phyloP scores from a whole-genome alignment of 2,797 vertebrate genomes.

The Meda fulgida region DNA sequence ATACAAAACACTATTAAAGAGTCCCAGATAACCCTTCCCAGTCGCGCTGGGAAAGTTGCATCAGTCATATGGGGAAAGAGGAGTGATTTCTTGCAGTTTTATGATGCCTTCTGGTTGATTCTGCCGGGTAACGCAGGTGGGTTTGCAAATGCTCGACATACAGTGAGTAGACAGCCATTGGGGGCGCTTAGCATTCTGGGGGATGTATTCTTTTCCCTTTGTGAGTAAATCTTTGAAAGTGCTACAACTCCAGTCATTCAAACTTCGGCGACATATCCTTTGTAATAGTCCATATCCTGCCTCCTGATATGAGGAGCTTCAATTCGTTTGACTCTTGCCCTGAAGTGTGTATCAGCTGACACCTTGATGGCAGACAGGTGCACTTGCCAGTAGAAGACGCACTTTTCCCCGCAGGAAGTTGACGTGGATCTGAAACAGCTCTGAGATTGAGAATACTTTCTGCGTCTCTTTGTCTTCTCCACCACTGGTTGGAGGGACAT shows the following conservation, averaged over 20 bases:
- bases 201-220: slow-evolving; percentile 35
- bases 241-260: slow-evolving; percentile 46
- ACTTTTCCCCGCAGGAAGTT: slow-evolving; percentile 90
- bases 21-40: slow-evolving; percentile 56
- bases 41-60: slow-evolving; percentile 21
- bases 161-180: slow-evolving; percentile 31
- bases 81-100: slow-evolving; percentile 45
- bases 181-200: slow-evolving; percentile 38
- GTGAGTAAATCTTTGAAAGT: slow-evolving; percentile 51
- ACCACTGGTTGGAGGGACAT: slow-evolving; percentile 66
- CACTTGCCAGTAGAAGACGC: slow-evolving; percentile 76
- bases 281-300: slow-evolving; percentile 64
- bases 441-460: slow-evolving; percentile 74
- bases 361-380: slow-evolving; percentile 78
- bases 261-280: slow-evolving; percentile 3
- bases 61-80: slow-evolving; percentile 41
- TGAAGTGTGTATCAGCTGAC: slow-evolving; percentile 78
- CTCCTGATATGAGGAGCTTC: slow-evolving; percentile 64
- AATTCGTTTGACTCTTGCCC: slow-evolving; percentile 59
- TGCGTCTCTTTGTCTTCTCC: slow-evolving; percentile 70
- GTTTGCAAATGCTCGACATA: slow-evolving; percentile 29
- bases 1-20: slow-evolving; percentile 74
- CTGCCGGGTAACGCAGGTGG: slow-evolving; percentile 1
- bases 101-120: not conserved
- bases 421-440: slow-evolving; percentile 83